These are phyloP conservation scores for Capreolus pygargus DNA, from an alignment of 2,113 vertebrate species.

Conservation along the genomic window DNA sequence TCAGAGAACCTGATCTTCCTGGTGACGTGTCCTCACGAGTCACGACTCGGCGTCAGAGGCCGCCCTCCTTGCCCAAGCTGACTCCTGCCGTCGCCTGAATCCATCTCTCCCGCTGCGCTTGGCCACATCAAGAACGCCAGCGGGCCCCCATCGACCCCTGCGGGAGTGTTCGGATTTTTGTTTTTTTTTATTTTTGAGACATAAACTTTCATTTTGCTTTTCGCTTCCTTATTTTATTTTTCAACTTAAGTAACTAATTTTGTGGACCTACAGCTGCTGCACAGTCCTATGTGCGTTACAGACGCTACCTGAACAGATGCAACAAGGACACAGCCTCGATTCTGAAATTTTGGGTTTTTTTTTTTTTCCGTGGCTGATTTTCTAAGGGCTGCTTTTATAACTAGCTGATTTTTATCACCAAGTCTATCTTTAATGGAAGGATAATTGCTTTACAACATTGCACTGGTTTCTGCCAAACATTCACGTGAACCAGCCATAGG, in stretches of 20 bases:
- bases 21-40: not conserved
- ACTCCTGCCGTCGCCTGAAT: slow-evolving; percentile 38
- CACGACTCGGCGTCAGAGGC: not conserved
- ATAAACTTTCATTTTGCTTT: not conserved
- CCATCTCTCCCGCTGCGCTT: not conserved
- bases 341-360: not conserved
- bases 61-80: not conserved
- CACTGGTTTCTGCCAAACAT: not conserved
- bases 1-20: not conserved
- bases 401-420: not conserved
- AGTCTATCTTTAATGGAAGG: not conserved
- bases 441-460: not conserved
- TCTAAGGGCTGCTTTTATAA: not conserved
- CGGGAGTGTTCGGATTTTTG: not conserved
- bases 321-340: rapidly evolving
- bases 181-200: not conserved
- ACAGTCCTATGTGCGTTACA: rapidly evolving
- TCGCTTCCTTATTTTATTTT: not conserved
- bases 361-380: not conserved
- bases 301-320: rapidly evolving
- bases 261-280: not conserved
- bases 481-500: not conserved
- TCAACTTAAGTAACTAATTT: not conserved
- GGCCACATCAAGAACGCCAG: not conserved
- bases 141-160: rapidly evolving